Evolutionary conservation across 2,888 invertebrate species (phyloP), one percentile per base, ranked within the genome.

Genomic region (Synanthedon tipuliformis): DNA sequence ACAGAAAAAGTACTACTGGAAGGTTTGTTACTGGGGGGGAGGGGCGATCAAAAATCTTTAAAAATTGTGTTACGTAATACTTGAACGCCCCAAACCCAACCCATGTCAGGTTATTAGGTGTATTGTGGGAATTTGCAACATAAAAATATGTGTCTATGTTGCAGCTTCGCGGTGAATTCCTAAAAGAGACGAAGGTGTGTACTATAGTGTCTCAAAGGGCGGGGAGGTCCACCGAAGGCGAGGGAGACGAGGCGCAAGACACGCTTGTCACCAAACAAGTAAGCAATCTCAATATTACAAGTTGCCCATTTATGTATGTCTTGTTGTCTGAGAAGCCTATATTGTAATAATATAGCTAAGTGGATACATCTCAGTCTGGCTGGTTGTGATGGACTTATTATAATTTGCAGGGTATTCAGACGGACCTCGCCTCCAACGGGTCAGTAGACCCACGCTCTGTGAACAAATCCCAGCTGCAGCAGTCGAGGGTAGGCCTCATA

Each of bases 391-490:
- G 5, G 27, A 34, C 27, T 8, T 34, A 49, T 49, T 27, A 3
- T 13, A 12, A 40, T 4, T 27, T 55, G 49, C 67, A 84, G 89
- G 80, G 81, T 53, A 78, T 74, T 56, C 88, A 78, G 54, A 82
- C 82, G 0, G 84, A 87, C 58, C 57, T 84, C 56, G 66, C 81
- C 12, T 62, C 69, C 50, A 75, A 75, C 54, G 84, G 83, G 41
- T 68, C 68, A 15, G 75, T 85, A 56, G 83, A 83, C 67, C 81
- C 77, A 2, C 81, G 80, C 12, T 88, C 89, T 56, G 93, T 95
- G 61, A 92, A 97, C 82, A 90, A 92, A 41, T 96, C 96, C 10
- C 97, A 97, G 75, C 86, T 97, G 61, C 95, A 96, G 75, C 97
- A 97, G 82, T 96, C 96, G 5, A 90, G 97, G 50, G 85, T 97